Base-by-base conservation (phyloP, 2,888 invertebrate genomes). In the Lasioglossum morio region DNA sequence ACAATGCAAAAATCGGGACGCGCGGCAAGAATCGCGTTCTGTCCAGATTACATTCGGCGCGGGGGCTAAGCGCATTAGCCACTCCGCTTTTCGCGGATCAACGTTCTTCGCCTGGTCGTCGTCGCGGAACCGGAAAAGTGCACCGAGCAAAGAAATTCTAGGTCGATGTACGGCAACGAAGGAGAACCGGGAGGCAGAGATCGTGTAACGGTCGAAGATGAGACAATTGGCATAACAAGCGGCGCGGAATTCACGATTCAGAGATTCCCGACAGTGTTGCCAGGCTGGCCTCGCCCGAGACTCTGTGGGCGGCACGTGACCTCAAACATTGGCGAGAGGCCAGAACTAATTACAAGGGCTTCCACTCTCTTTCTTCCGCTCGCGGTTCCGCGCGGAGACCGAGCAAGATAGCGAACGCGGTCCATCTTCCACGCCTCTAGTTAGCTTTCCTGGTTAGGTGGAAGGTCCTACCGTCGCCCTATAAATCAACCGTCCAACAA, bases 301-400 rank as follows among this genome's bases (percentile, higher is more conserved):
- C 1, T 37, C 1, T 37, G 37, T 37, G 12, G 12, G 8, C 74
- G 88, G 87, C 89, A 86, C 89, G 90, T 84, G 89, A 90, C 88
- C 81, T 86, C 84, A 85, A 87, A 87, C 80, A 85, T 86, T 91
- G 91, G 90, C 91, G 81, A 34, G 37, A 48, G 57, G 88, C 91
- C 90, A 91, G 88, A 91, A 89, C 89, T 89, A 90, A 90, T 91
- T 89, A 89, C 89, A 86, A 72, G 34, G 73, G 57, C 60, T 48
- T 73, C 79, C 57, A 37, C 30, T 19, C 70, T 72, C 57, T 69
- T 69, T 69, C 69, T 69, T 69, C 69, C 37, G 23, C 37, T 23
- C 19, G 34, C 60, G 66, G 27, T 14, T 34, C 37, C 37, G 37
- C 8, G 37, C 27, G 23, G 23, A 69, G 69, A 69, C 34, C 30